Conservation (phyloP, 1,140 invertebrate genomes). For the Acromyrmex echinatior region DNA sequence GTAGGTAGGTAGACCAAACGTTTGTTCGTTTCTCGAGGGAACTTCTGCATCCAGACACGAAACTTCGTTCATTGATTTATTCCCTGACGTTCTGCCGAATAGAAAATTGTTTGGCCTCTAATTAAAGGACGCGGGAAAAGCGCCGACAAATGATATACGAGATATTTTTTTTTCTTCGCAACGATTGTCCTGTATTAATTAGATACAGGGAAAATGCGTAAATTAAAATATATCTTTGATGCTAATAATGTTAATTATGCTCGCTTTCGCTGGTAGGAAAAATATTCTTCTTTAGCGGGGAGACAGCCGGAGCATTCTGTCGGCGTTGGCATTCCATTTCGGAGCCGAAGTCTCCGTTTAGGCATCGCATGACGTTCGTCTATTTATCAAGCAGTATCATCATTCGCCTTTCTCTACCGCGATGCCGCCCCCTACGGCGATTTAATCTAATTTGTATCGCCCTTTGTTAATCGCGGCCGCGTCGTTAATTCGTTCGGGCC, state of each 20-base stretch:
- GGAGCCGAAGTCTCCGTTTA: constrained; percentile 78
- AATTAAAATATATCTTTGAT: constrained; percentile 20
- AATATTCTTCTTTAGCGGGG: constrained; percentile 12
- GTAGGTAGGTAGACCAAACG: constrained; percentile 41
- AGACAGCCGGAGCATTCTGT: constrained; percentile 23
- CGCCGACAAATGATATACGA: constrained; percentile 19
- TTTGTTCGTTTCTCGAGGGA: constrained; percentile 54
- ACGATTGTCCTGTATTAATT: constrained; percentile 52
- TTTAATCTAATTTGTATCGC: constrained; percentile 87
- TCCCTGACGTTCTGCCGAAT: constrained; percentile 36
- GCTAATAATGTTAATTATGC: constrained; percentile 46
- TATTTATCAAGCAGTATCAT: constrained; percentile 87
- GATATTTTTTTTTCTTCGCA: neutral
- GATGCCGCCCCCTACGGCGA: constrained; percentile 85
- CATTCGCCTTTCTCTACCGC: constrained; percentile 83
- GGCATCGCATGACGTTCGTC: constrained; percentile 85
- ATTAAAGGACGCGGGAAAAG: constrained; percentile 52
- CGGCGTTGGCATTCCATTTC: constrained; percentile 70
- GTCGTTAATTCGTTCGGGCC: constrained; percentile 82
- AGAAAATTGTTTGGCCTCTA: constrained; percentile 49
- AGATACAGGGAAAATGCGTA: constrained; percentile 12
- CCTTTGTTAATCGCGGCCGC: constrained; percentile 84
- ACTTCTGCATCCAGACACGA: constrained; percentile 47
- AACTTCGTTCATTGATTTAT: constrained; percentile 68
- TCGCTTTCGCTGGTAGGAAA: constrained; percentile 11